Base-by-base conservation (phyloP, 2,113 vertebrate genomes). In the Pholis gunnellus region DNA sequence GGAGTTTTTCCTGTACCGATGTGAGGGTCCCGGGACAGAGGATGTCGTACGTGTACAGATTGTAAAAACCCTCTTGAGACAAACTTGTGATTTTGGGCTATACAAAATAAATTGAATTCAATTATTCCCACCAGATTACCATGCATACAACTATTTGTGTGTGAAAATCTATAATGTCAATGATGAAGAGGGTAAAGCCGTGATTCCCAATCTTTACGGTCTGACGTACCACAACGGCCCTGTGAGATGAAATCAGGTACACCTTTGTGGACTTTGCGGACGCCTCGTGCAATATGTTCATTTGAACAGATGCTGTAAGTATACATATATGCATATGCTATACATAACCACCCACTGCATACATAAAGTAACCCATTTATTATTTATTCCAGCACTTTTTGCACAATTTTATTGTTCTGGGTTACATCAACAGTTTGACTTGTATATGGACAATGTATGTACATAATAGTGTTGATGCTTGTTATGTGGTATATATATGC, bases 111-210 rank as follows among this genome's bases (percentile, higher is more conserved):
- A 52, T 52, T 9, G 1, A 22, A 52, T 52, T 22, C 1, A 52
- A 56, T 57, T 14, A 27, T 50, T 42, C 46, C 57, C 57, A 31
- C 27, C 42, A 20, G 15, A n/a, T 20, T 42, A 25, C 34, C 40
- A 57, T 68, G n/a, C 63, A 75, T 57, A 8, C 25, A 56, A 72
- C 17, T 66, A 50, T 81, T 36, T 66, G 22, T 74, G 78, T 71
- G 61, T 0, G 13, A 50, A 36, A 56, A 29, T 20, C 48, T 48
- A 0, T 31, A 27, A 74, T 59, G n/a, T 67, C 42, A 22, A 48
- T 70, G 67, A 36, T 6, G 0, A 10, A 72, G 34, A 34, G 9
- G 20, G 8, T 42, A 29, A 64, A 29, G 36, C 44, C 2, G 0
- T 27, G 5, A 10, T 2, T 31, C 36, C 1, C 3, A 38, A 20